Base-by-base conservation (phyloP, 2,888 invertebrate species). In the Cosmorhoe ocellata region DNA sequence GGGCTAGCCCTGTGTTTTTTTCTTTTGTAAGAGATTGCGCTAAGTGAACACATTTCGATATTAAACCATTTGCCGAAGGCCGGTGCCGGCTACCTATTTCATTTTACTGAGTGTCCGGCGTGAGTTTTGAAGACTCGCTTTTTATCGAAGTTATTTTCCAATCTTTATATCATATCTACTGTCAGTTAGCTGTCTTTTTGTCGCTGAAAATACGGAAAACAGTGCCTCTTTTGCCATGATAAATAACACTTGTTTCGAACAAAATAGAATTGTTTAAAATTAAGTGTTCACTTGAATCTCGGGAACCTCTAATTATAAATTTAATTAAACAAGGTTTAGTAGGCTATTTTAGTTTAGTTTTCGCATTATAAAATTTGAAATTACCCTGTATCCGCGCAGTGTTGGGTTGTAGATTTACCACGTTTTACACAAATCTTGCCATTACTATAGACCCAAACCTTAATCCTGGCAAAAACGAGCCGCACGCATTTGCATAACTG, bases 31-130 rank as follows among this genome's bases (percentile, higher is more conserved):
- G 87, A 89, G 89, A 89, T 89, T 88, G 86, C 87, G 86, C 89
- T 89, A 90, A 89, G 89, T 90, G 89, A 90, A 88, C 89, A 89
- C 90, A 89, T 90, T 90, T 89, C 89, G 89, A 89, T 90, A 90
- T 90, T 89, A 89, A 88, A 87, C 88, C 89, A 87, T 89, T 89
- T 88, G 84, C 84, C 81, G 85, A 84, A 84, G 86, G 86, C 86
- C 87, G 74, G 85, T 81, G 79, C 82, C 76, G 84, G 83, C 82
- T 82, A 84, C 88, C 88, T 88, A 89, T 90, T 89, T 90, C 90
- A 90, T 90, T 90, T 89, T 81, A 87, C 87, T 89, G 88, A 90
- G 89, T 90, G 89, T 88, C 81, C 81, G 87, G 83, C 81, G 81
- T 81, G 85, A 87, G 83, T 82, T 86, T 85, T 78, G 79, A 82